These are phyloP conservation scores for Carposina sasakii DNA, from an alignment of 1,140 invertebrate species.

Conservation along the genomic window DNA sequence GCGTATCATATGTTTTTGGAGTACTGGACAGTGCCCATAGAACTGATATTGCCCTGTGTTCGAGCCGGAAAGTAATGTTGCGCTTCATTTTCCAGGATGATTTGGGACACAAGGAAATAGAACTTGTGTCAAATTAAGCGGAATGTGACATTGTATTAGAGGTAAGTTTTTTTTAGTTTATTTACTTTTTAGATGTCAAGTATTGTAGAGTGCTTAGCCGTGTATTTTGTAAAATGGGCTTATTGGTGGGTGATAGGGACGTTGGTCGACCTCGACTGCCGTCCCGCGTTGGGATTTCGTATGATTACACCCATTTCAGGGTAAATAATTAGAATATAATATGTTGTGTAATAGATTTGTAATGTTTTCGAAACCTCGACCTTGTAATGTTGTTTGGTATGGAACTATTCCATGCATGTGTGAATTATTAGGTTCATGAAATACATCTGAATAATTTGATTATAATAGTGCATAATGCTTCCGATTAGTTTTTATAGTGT, in stretches of 20 bases:
- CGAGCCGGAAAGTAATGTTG: slow-evolving; percentile 64
- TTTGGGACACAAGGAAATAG: slow-evolving; percentile 59
- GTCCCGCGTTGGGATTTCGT: slow-evolving; percentile 23
- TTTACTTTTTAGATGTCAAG: slow-evolving; percentile 56
- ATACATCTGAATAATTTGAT: too few relatives aligned
- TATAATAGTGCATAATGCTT: too few relatives aligned
- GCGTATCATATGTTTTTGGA: slow-evolving; percentile 70
- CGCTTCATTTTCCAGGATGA: slow-evolving; percentile 65
- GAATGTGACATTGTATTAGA: slow-evolving; percentile 72
- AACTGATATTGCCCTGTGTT: slow-evolving; percentile 64
- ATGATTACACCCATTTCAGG: slow-evolving; percentile 9
- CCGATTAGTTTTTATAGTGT: too few relatives aligned
- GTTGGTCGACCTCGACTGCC: slow-evolving; percentile 39
- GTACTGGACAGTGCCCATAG: slow-evolving; percentile 65
- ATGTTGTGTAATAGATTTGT: slow-evolving; percentile 57
- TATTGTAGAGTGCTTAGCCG: slow-evolving; percentile 39
- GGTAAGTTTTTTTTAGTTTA: slow-evolving; percentile 54
- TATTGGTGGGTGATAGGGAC: slow-evolving; percentile 45
- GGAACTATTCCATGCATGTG: slow-evolving; percentile 32
- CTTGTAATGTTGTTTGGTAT: slow-evolving; percentile 30
- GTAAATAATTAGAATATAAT: slow-evolving; percentile 14
- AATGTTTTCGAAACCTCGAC: slow-evolving; percentile 45
- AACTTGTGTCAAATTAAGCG: slow-evolving; percentile 65
- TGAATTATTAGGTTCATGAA: too few relatives aligned
- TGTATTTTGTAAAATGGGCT: slow-evolving; percentile 54